A percentile compares a stretch with the other conserved stretches of the same genome.
Evolutionary conservation across 2,113 vertebrate genomes (phyloP).

Genomic region (Piliocolobus tephrosceles): DNA sequence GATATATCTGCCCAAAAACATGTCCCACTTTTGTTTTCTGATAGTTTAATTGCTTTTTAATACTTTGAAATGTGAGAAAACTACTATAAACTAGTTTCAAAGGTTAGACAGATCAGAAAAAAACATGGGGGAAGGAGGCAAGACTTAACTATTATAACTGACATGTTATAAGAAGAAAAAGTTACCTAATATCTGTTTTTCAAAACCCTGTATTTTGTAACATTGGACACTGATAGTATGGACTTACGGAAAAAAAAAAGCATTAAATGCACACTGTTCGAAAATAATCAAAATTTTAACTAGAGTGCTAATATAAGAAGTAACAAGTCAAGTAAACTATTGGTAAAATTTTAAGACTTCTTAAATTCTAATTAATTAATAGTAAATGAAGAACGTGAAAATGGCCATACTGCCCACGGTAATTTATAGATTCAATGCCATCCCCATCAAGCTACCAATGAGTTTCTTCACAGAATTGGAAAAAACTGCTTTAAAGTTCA

Average conservation of each 20-base stretch:
- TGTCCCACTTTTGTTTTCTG: not conserved
- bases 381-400: not conserved
- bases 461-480: no score
- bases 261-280: not conserved
- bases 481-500: no score
- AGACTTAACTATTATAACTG: not conserved
- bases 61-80: not conserved
- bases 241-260: not conserved
- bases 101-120: not conserved
- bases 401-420: no score
- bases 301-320: not conserved
- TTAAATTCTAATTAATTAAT: not conserved
- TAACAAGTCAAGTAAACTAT: not conserved
- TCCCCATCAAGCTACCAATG: no score
- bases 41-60: not conserved
- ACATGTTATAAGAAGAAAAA: not conserved
- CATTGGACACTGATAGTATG: not conserved
- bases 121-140: not conserved
- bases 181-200: no score
- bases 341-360: not conserved
- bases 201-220: no score
- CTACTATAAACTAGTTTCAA: not conserved
- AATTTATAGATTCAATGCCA: no score
- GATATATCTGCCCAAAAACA: not conserved
- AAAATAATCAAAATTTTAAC: not conserved